Conservation (phyloP, 2,888 invertebrate species). For the Steromphala cineraria region DNA sequence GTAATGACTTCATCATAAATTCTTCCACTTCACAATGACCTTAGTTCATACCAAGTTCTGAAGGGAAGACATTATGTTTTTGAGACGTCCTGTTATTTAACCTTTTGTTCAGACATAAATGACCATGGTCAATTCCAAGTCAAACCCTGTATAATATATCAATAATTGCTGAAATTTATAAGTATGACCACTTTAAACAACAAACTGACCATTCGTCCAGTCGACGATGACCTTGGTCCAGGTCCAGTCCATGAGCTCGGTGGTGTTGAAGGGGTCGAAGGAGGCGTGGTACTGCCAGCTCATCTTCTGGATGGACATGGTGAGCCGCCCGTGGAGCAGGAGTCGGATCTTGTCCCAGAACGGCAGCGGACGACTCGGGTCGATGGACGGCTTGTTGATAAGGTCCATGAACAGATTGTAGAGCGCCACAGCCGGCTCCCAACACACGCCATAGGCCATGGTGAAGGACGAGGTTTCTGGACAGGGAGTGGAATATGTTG, state of each 20-base stretch:
- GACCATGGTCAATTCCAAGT: too few species aligned
- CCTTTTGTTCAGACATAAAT: too few species aligned
- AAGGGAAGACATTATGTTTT: too few species aligned
- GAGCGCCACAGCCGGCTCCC: slow-evolving; percentile 97
- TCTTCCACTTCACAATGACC: too few species aligned
- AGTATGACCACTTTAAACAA: background rate
- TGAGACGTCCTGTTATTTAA: too few species aligned
- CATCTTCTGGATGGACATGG: slow-evolving; percentile 89
- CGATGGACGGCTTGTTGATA: slow-evolving; percentile 79
- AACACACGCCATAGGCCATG: slow-evolving; percentile 98
- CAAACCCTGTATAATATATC: too few species aligned
- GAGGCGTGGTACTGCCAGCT: slow-evolving; percentile 96
- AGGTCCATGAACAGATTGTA: slow-evolving; percentile 90
- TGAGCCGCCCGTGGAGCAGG: slow-evolving; percentile 92
- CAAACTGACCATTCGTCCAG: slow-evolving; percentile 88
- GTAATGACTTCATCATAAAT: too few species aligned
- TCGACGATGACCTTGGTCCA: slow-evolving; percentile 96
- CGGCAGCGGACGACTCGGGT: slow-evolving; percentile 91
- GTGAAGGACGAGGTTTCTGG: slow-evolving; percentile 88
- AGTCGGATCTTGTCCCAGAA: slow-evolving; percentile 98
- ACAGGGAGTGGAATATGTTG: too few species aligned
- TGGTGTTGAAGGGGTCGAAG: slow-evolving; percentile 97
- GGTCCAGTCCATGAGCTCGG: slow-evolving; percentile 98
- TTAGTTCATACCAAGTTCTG: too few species aligned
- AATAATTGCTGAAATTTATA: too few species aligned